Evolutionary conservation across 1,140 invertebrate genomes (phyloP), one percentile per base, ranked within the genome.

Genomic region (Teleogryllus occipitalis): DNA sequence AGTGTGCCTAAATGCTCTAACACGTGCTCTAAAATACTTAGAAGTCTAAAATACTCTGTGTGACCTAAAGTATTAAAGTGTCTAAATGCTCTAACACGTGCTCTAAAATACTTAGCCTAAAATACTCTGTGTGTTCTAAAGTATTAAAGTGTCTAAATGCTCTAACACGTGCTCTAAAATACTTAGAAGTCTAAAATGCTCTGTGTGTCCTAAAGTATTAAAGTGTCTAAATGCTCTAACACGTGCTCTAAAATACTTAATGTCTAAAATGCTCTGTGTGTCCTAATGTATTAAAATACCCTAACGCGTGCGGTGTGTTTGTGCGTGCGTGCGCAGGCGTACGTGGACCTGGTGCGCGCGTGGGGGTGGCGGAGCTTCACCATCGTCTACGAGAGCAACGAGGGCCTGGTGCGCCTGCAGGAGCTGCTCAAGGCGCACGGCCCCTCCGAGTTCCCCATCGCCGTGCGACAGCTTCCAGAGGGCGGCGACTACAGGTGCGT

Each of bases 341-440:
- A 96, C 86, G 92, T 95, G 65, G 96, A 97, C 88, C 88, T 98
- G 80, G 93, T 98, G 47, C 91, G 93, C 84, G 91, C 93, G 72
- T 96, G 94, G 92, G 93, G 93, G 27, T 98, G 97, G 97, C 95
- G 94, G 86, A 93, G 92, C 39, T 98, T 98, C 85, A 97, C 96
- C 15, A 96, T 98, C 81, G 93, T 98, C 79, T 98, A 98, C 85
- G 96, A 98, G 87, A 96, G 95, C 87, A 97, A 97, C 85, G 96
- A 98, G 84, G 95, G 96, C 74, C 87, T 99, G 80, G 93, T 98
- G 39, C 90, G 96, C 78, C 88, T 99, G 10, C 97, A 98, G 86
- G 95, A 97, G 85, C 88, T 99, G 72, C 88, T 99, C 12, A 97
- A 97, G 87, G 93, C 95, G 12, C 93, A 97, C 81, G 93, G 94